These are phyloP conservation scores for Globodera ellingtonae DNA, from an alignment of 1,140 invertebrate genomes.

Conservation along the genomic window DNA sequence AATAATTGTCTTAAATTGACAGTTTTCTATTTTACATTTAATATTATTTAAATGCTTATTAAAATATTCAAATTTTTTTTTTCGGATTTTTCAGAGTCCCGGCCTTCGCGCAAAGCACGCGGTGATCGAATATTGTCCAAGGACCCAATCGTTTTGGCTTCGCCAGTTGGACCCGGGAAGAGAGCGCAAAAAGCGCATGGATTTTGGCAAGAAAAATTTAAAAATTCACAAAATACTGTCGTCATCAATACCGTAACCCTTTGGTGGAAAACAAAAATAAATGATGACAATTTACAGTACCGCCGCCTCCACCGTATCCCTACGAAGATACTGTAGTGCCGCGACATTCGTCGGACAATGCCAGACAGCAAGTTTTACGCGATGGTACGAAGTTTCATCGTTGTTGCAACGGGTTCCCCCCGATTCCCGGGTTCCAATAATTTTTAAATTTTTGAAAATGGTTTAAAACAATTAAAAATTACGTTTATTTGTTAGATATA, in stretches of 20 bases:
- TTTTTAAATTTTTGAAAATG: too few relatives aligned
- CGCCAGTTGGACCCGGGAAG: conserved; percentile 28
- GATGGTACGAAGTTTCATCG: not conserved
- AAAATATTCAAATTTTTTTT: conserved; percentile 10
- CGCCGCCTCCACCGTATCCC: not conserved
- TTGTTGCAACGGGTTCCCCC: too few relatives aligned
- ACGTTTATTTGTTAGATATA: too few relatives aligned
- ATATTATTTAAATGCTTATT: not conserved
- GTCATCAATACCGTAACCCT: not conserved
- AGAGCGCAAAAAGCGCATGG: not conserved
- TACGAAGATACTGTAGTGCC: not conserved
- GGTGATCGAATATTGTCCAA: conserved; percentile 43
- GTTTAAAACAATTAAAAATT: too few relatives aligned
- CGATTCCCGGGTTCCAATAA: too few relatives aligned
- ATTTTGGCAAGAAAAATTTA: not conserved
- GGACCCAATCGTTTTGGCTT: conserved; percentile 44
- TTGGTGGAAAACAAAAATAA: not conserved
- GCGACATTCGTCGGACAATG: not conserved
- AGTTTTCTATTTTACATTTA: not conserved
- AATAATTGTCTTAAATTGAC: not conserved
- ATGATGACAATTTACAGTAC: not conserved
- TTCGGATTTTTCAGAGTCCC: conserved; percentile 2
- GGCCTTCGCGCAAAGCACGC: conserved; percentile 36
- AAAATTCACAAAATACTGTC: not conserved
- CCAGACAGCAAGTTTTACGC: not conserved